A percentile compares a stretch with the other conserved stretches of the same genome.
Conservation (phyloP, 2,797 vertebrate species). For the Pelodytes ibericus region DNA sequence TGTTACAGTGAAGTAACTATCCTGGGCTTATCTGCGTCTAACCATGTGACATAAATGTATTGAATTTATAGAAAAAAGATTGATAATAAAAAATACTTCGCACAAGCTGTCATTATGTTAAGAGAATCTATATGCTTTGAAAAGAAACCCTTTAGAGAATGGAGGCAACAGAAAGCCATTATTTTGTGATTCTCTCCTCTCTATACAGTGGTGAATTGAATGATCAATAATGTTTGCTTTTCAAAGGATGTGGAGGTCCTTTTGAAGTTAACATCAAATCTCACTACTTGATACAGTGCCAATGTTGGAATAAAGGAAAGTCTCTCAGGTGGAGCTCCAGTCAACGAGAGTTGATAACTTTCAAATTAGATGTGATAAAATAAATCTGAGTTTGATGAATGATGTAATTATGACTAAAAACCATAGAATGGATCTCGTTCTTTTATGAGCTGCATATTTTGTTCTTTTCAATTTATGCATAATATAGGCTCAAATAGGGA, state of each 20-base stretch:
- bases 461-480: too few relatives aligned
- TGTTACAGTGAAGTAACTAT: background rate
- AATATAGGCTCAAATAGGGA: too few relatives aligned
- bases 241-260: slow-evolving; percentile 60
- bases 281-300: slow-evolving; percentile 55
- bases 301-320: slow-evolving; percentile 50
- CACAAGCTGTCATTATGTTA: slow-evolving; percentile 27
- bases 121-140: slow-evolving; percentile 44
- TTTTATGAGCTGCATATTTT: too few relatives aligned
- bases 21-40: slow-evolving; percentile 5
- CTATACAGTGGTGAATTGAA: slow-evolving; percentile 41
- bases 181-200: slow-evolving; percentile 45
- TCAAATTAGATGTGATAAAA: slow-evolving; percentile 56
- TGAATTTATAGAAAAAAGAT: slow-evolving; percentile 22
- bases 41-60: background rate
- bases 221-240: slow-evolving; percentile 64
- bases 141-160: slow-evolving; percentile 43
- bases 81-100: slow-evolving; percentile 20
- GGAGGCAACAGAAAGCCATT: slow-evolving; percentile 46
- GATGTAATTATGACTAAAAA: slow-evolving; percentile 48
- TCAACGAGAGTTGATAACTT: slow-evolving; percentile 47
- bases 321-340: slow-evolving; percentile 57
- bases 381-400: slow-evolving; percentile 60
- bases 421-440: background rate
- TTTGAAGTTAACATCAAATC: slow-evolving; percentile 63